Evolutionary conservation across 2,888 invertebrate species (phyloP).

Genomic region (Cerastis leucographa): DNA sequence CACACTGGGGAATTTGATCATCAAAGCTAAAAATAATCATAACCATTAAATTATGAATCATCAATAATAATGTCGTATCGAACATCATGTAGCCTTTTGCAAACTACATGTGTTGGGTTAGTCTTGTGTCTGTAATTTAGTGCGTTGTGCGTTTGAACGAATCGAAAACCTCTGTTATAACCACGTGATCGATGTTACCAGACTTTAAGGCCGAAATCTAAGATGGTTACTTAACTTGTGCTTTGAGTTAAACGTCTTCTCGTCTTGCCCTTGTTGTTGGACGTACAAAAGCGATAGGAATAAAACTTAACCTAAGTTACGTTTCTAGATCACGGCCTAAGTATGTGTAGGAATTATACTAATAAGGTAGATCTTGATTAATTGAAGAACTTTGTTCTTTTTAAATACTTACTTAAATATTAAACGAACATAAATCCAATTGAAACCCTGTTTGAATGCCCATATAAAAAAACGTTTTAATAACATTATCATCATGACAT

Average conservation of each 20-base stretch:
- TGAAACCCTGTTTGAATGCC: too few relatives aligned
- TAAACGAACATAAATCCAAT: neutral
- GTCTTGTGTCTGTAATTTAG: neutral
- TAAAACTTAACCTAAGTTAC: neutral
- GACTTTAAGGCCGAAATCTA: neutral
- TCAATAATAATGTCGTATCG: neutral
- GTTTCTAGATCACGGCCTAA: neutral
- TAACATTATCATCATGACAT: too few relatives aligned
- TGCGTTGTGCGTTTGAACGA: neutral
- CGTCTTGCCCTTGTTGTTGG: neutral
- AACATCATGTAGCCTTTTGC: neutral
- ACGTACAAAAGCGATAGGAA: neutral
- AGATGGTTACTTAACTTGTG: neutral
- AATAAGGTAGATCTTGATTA: neutral
- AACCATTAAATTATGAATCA: neutral
- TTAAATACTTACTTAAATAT: neutral
- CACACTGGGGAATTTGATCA: conserved; percentile 5
- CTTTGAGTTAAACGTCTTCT: neutral
- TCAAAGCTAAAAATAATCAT: conserved; percentile 2
- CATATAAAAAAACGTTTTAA: too few relatives aligned
- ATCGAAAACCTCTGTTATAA: neutral
- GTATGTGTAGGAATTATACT: neutral
- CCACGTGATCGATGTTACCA: neutral
- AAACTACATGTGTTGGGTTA: neutral
- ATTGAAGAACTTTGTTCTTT: neutral